These are phyloP conservation scores for Leuciscus waleckii DNA, from an alignment of 2,797 vertebrate species.

Conservation along the genomic window DNA sequence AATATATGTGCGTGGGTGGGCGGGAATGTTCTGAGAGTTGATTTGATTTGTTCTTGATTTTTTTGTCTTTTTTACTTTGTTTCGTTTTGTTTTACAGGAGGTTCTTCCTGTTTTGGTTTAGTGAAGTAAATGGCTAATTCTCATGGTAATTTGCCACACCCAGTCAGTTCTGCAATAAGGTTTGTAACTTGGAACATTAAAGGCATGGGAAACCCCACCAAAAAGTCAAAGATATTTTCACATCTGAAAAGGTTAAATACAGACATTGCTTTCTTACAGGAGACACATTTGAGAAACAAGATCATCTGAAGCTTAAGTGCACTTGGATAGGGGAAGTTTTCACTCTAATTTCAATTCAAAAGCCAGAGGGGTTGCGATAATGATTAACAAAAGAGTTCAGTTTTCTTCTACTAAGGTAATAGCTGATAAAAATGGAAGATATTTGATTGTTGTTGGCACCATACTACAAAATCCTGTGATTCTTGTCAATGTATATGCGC, in stretches of 20 bases:
- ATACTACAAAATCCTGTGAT: neutral
- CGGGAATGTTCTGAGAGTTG: no score
- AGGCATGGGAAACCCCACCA: neutral
- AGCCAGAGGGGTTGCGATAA: neutral
- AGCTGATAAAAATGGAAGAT: neutral
- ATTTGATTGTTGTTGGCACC: slow-evolving; percentile 5
- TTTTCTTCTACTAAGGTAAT: slow-evolving; percentile 1
- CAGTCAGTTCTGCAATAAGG: neutral
- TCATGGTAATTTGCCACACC: no score
- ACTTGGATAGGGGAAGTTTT: neutral
- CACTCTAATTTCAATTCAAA: slow-evolving; percentile 6
- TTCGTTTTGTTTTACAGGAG: neutral
- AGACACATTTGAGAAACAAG: slow-evolving; percentile 13
- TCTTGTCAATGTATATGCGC: neutral
- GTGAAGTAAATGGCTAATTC: neutral
- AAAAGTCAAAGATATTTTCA: neutral
- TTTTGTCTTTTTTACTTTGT: no score
- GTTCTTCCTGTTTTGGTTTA: neutral
- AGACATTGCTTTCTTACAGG: neutral
- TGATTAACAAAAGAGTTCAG: neutral
- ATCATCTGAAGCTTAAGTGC: slow-evolving; percentile 1
- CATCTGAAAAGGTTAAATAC: neutral
- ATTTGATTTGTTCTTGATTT: neutral
- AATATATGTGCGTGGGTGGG: no score
- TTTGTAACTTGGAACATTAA: neutral